phyloP scores from a whole-genome alignment of 2,888 invertebrate species.

The Acanthacorydalis orientalis region DNA sequence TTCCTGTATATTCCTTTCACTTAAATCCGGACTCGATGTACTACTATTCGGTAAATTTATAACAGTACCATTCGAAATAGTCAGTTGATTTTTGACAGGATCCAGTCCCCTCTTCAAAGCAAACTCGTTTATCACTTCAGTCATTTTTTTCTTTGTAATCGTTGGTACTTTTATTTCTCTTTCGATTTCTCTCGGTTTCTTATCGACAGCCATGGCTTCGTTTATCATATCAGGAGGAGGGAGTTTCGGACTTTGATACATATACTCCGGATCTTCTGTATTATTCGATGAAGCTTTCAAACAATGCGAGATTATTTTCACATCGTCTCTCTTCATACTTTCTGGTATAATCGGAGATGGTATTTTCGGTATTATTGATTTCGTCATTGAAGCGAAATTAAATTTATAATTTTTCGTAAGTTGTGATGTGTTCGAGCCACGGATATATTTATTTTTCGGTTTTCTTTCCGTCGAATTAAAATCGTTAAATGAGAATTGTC shows the following conservation, averaged over 20 bases:
- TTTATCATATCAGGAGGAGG: constrained; percentile 44
- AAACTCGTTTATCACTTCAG: constrained; percentile 40
- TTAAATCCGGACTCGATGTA: background rate
- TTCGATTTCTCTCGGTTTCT: constrained; percentile 10
- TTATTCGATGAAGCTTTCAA: background rate
- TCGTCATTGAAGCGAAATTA: background rate
- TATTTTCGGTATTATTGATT: background rate
- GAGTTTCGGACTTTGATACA: constrained; percentile 19
- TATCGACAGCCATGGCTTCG: constrained; percentile 42
- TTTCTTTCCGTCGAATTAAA: background rate
- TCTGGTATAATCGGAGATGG: constrained; percentile 5
- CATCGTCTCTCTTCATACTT: background rate
- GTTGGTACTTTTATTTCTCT: constrained; percentile 26
- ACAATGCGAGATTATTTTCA: background rate
- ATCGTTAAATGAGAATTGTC: background rate
- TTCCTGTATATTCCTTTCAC: constrained; percentile 21
- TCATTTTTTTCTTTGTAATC: constrained; percentile 41
- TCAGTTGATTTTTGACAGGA: background rate
- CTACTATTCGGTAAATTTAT: background rate
- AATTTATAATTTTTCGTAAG: background rate
- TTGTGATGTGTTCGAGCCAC: background rate
- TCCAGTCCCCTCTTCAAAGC: constrained; percentile 6
- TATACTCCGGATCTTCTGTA: constrained; percentile 9
- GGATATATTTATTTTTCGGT: background rate
- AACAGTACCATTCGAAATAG: background rate